A percentile compares a stretch with the other conserved stretches of the same genome.
phyloP scores from a whole-genome alignment of 2,797 vertebrate genomes.

The Xerus rutilus region DNA sequence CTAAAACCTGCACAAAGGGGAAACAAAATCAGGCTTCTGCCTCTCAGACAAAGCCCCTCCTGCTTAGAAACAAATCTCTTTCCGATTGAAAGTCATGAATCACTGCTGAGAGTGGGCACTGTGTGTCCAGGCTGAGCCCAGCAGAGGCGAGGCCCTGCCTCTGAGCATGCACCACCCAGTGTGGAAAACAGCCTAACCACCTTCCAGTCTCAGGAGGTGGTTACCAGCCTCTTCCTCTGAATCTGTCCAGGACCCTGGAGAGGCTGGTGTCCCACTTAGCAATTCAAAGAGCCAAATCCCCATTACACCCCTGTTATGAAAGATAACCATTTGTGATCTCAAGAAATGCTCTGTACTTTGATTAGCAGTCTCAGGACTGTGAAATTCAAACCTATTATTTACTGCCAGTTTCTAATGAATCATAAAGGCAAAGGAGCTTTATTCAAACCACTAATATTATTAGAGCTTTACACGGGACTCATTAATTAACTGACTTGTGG shows the following conservation, averaged over 20 bases:
- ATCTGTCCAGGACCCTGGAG: background rate
- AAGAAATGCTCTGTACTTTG: constrained; percentile 68
- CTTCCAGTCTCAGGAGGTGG: background rate
- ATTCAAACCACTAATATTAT: constrained; percentile 65
- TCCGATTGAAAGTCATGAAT: background rate
- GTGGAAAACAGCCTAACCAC: background rate
- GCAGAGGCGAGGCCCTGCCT: background rate
- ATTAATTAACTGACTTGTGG: constrained; percentile 20
- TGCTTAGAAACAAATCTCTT: background rate
- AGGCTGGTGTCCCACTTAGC: constrained; percentile 10
- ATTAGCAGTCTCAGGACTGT: constrained; percentile 66
- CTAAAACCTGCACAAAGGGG: background rate
- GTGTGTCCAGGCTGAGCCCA: background rate
- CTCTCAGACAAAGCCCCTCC: background rate
- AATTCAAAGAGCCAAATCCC: constrained; percentile 40
- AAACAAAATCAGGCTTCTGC: background rate
- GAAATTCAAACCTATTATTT: constrained; percentile 75
- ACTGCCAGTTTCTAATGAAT: constrained; percentile 71
- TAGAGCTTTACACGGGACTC: constrained; percentile 39
- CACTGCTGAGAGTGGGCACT: too few relatives aligned
- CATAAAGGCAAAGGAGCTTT: constrained; percentile 62
- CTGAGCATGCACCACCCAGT: background rate
- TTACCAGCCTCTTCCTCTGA: background rate
- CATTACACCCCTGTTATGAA: constrained; percentile 25
- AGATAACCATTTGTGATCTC: constrained; percentile 64